Evolutionary conservation across 2,797 vertebrate species (phyloP), one percentile per base, ranked within the genome.

Genomic region (Erethizon dorsatum): DNA sequence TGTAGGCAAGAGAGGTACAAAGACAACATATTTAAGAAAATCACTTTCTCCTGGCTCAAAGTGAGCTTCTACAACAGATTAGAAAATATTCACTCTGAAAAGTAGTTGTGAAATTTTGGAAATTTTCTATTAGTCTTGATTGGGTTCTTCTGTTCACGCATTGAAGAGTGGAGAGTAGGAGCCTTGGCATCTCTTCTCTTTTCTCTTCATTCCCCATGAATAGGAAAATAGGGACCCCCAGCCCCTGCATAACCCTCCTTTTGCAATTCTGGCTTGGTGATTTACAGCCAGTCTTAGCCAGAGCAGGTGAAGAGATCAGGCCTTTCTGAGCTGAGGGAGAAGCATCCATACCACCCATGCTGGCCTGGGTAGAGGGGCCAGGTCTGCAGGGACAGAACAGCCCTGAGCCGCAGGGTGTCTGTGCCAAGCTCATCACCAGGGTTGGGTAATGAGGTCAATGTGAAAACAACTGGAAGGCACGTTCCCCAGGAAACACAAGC

Each of bases 391-490:
- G 50, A 41, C 83, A 93, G 94, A 86, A 84, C 93, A 50, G 93
- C 83, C 18, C 73, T 37, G 84, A 95, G 92, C 45, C 97, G 80
- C 97, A 93, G 95, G 88, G 94, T 37, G 96, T 97, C 97, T 96
- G 93, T 97, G 98, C 99, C 99, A 98, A 98, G 98, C 99, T 99
- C 98, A 98, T 99, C 99, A 99, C 99, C 98, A 98, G 97, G 95
- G 98, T 99, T 98, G 99, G 99, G 99, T 99, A 99, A 99, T 99
- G 99, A 99, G 99, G 99, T 99, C 99, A 99, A 98, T 99, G 99
- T 99, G 99, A 99, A 99, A 99, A 99, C 99, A 99, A 99, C 99
- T 99, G 98, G 98, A 98, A 99, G 99, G 99, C 99, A 99, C 98
- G 98, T 99, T 99, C 99, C 99, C 99, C 98, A 98, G 99, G 99